These are phyloP conservation scores for Amphipoea lucens DNA, from an alignment of 2,888 invertebrate genomes.

Conservation along the genomic window DNA sequence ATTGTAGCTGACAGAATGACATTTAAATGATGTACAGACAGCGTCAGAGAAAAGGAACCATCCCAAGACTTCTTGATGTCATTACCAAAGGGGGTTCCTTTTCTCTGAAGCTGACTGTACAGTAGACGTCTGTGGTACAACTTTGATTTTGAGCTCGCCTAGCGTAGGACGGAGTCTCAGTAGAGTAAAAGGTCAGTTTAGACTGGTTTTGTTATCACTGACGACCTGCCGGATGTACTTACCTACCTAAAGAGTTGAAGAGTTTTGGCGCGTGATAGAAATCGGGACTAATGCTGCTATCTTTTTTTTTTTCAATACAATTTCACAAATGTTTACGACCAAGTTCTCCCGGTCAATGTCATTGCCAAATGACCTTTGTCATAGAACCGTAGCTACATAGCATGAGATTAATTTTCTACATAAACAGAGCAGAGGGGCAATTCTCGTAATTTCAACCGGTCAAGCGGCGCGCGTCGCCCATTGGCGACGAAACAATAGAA, in stretches of 20 bases:
- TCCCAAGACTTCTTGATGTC: too few species aligned
- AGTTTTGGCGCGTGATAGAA: neutral
- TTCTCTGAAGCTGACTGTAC: too few species aligned
- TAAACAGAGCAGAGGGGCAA: too few species aligned
- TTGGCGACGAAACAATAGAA: too few species aligned
- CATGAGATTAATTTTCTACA: neutral
- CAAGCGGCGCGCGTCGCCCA: too few species aligned
- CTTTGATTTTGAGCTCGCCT: neutral
- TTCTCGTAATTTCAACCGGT: too few species aligned
- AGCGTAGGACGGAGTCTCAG: neutral
- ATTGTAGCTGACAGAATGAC: neutral
- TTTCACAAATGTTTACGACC: neutral
- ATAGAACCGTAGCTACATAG: neutral
- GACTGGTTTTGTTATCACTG: neutral
- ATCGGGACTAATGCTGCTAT: too few species aligned
- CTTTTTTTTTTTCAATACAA: neutral
- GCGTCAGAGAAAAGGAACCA: too few species aligned
- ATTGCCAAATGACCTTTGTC: neutral
- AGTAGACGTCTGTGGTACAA: neutral
- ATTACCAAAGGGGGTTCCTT: too few species aligned
- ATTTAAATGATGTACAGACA: neutral
- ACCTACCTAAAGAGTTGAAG: neutral
- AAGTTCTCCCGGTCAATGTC: neutral
- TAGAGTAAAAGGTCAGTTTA: neutral
- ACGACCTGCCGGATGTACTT: neutral